Percentiles rank a stretch among this genome's conserved stretches.
phyloP scores from a whole-genome alignment of 1,140 invertebrate species.

The Zaprionus vittiger region DNA sequence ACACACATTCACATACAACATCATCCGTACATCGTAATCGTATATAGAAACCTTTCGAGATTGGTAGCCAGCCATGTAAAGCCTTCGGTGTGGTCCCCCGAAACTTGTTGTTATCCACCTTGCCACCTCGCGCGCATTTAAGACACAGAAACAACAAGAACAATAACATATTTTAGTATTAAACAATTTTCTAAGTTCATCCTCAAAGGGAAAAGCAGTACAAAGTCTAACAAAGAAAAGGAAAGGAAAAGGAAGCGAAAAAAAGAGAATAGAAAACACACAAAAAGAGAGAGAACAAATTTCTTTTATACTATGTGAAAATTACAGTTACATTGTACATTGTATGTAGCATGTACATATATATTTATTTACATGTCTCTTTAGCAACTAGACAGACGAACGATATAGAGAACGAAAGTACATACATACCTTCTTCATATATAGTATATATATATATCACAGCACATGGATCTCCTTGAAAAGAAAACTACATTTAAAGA shows the following conservation, averaged over 20 bases:
- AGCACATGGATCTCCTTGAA: conserved; percentile 70
- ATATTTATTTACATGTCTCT: conserved; percentile 39
- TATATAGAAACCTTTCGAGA: conserved; percentile 4
- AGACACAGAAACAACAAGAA: neutral
- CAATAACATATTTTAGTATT: conserved; percentile 26
- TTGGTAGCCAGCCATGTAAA: conserved; percentile 1
- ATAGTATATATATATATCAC: conserved; percentile 34
- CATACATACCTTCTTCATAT: neutral
- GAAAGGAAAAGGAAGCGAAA: neutral
- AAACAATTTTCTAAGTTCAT: conserved; percentile 40
- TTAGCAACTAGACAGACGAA: conserved; percentile 36
- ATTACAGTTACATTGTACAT: conserved; percentile 28
- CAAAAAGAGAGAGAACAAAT: conserved; percentile 18
- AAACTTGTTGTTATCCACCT: neutral
- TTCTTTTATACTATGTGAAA: conserved; percentile 21
- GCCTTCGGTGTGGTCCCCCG: conserved; percentile 23
- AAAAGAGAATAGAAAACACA: conserved; percentile 21
- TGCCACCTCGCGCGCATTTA: neutral
- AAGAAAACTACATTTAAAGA: conserved; percentile 46
- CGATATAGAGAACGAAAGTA: neutral
- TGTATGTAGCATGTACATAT: conserved; percentile 10
- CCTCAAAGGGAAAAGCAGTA: conserved; percentile 33
- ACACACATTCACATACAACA: neutral
- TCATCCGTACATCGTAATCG: neutral
- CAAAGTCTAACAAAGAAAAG: conserved; percentile 27